Evolutionary conservation across 2,888 invertebrate species (phyloP), one percentile per base, ranked within the genome.

Genomic region (Andrena marginata): DNA sequence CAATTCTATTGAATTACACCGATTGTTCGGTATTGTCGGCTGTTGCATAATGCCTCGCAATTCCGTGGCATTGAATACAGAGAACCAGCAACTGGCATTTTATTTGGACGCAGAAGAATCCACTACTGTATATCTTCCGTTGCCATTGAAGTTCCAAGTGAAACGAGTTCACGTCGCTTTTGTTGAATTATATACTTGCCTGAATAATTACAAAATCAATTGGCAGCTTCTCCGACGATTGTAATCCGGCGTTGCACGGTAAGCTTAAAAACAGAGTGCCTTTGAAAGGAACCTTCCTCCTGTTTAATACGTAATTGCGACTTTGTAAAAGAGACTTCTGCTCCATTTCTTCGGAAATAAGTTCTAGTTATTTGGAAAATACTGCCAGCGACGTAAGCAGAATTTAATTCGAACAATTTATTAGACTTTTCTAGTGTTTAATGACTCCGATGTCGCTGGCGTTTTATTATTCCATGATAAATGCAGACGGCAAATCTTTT

Each of bases 401-500:
- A 51, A 20, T 20, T 51, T 51, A 51, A 51, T 51, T 51, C 20
- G 20, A 6, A 51, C n/a, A 20, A 51, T 51, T 20, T 51, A 51
- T 51, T 20, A 20, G 20, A 20, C 20, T 56, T 26, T 26, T 23
- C 10, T 13, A 56, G 56, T 4, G 10, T 56, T 4, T 16, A 42
- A 16, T 16, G 16, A 5, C 42, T 42, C 42, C 16, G 5, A 42
- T 42, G 16, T 16, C 42, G 42, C 42, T 42, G 13, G 42, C 16
- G 23, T 10, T 70, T 69, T 60, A 70, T 13, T 16, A 26, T 56
- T 16, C 7, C 23, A 13, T 16, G 31, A 42, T 56, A 23, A 56
- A 68, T 31, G 49, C 35, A 56, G 56, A 13, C 59, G 51, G 75
- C 60, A 77, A 83, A 83, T 83, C 62, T 75, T 42, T 76, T 77